These are phyloP conservation scores for Andrena hattorfiana DNA, from an alignment of 2,888 invertebrate genomes.

Conservation along the genomic window DNA sequence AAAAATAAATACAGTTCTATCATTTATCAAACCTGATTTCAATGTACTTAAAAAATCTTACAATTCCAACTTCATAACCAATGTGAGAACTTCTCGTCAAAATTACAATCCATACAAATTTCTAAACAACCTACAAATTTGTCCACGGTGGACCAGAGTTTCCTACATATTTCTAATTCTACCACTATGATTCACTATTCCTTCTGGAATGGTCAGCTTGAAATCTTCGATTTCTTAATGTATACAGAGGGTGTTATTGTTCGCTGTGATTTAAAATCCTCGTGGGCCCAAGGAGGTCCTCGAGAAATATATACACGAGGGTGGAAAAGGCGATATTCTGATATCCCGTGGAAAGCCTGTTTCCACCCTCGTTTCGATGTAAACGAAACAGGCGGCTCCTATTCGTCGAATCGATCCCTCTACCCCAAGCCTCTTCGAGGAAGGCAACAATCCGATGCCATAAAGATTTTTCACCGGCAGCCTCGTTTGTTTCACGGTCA, in stretches of 20 bases:
- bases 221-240: conserved; percentile 9
- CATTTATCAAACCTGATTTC: too few species aligned
- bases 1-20: too few species aligned
- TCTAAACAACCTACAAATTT: not conserved
- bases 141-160: not conserved
- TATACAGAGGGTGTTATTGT: conserved; percentile 25
- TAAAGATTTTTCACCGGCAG: conserved; percentile 54
- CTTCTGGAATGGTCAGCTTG: conserved; percentile 13
- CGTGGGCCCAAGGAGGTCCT: not conserved
- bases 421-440: not conserved
- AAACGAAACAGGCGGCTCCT: conserved; percentile 56
- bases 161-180: not conserved
- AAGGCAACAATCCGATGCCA: conserved; percentile 39
- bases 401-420: conserved; percentile 46
- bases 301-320: conserved; percentile 8
- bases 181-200: not conserved
- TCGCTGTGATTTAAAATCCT: conserved; percentile 53
- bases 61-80: too few species aligned
- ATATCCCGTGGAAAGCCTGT: conserved; percentile 20
- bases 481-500: conserved; percentile 54
- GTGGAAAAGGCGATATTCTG: conserved; percentile 40
- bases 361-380: conserved; percentile 57
- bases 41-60: too few species aligned
- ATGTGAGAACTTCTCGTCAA: not conserved
- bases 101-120: not conserved